phyloP scores from a whole-genome alignment of 2,113 vertebrate genomes.

The Sphyrna mokarran region DNA sequence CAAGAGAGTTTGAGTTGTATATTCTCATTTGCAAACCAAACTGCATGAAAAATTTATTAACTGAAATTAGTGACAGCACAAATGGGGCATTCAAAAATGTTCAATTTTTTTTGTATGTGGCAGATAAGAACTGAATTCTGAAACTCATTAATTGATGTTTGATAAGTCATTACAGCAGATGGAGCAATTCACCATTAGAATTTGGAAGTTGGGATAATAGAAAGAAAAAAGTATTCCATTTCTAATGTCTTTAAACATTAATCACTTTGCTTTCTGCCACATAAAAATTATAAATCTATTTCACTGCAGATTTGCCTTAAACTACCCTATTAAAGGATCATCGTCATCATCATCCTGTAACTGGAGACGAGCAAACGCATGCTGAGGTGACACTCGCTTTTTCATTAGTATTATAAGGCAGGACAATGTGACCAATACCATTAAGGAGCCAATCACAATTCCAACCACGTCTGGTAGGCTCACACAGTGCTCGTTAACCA shows the following conservation, averaged over 20 bases:
- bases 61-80: background rate
- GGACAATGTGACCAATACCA: conserved; percentile 64
- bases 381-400: conserved; percentile 42
- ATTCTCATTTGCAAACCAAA: background rate
- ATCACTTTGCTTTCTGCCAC: background rate
- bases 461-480: conserved; percentile 57
- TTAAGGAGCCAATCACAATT: conserved; percentile 67
- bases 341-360: conserved; percentile 68
- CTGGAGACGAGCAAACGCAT: conserved; percentile 68
- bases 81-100: background rate
- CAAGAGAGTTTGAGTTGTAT: background rate
- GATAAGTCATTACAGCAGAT: background rate
- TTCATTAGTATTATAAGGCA: conserved; percentile 65
- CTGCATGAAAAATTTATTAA: background rate
- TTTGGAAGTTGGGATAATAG: background rate
- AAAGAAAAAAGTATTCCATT: background rate
- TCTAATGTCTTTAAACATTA: background rate
- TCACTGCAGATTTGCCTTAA: background rate
- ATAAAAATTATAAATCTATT: background rate
- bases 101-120: background rate
- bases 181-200: background rate
- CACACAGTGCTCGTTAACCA: conserved; percentile 66
- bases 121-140: background rate
- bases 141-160: background rate
- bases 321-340: conserved; percentile 67